Percentiles rank a stretch among this genome's conserved stretches.
phyloP scores from a whole-genome alignment of 2,888 invertebrate species.

The Priocnemis perturbator region DNA sequence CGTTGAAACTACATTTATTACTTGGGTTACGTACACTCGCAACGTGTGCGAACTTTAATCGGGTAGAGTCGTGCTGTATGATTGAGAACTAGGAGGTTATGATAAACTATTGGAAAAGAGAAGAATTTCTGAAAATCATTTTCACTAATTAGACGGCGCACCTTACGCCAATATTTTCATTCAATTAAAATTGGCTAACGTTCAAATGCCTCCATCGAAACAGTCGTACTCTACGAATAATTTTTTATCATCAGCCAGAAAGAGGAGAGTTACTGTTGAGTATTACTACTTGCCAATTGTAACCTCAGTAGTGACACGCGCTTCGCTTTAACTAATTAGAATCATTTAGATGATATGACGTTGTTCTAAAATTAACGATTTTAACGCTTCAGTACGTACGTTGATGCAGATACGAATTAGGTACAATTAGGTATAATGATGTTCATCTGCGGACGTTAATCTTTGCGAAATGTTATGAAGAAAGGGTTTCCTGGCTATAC shows the following conservation, averaged over 20 bases:
- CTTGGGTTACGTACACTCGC: conserved; percentile 7
- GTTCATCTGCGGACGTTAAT: background rate
- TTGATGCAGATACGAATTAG: no score
- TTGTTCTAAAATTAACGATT: conserved; percentile 34
- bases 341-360: conserved; percentile 31
- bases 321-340: conserved; percentile 24
- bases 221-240: no score
- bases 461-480: conserved; percentile 22
- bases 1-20: conserved; percentile 26
- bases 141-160: no score
- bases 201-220: no score
- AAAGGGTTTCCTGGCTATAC: conserved; percentile 32
- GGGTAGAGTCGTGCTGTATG: background rate
- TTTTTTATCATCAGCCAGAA: conserved; percentile 8
- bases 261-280: conserved; percentile 18
- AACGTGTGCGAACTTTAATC: no score
- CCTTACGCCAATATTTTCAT: no score
- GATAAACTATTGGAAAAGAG: no score
- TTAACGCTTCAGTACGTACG: no score
- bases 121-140: no score
- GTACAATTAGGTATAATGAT: background rate
- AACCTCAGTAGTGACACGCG: conserved; percentile 22
- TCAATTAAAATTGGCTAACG: no score
- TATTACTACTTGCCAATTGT: conserved; percentile 32
- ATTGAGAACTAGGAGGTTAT: background rate